A percentile compares a stretch with the other conserved stretches of the same genome.
Conservation (phyloP, 2,888 invertebrate genomes). For the Eupithecia tripunctaria region DNA sequence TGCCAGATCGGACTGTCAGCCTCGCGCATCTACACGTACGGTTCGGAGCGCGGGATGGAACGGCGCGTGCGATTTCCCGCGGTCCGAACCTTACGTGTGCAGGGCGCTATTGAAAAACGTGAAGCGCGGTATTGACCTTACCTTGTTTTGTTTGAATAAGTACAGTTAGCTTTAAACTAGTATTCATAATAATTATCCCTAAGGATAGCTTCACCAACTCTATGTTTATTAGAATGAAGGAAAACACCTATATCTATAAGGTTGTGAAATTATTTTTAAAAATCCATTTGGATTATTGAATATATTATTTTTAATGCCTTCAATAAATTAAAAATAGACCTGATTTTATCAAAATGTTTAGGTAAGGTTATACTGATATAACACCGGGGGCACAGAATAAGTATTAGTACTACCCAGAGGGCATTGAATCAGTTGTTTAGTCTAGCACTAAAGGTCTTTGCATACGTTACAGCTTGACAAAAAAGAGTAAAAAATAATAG, state of each 20-base stretch:
- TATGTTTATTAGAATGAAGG: neutral
- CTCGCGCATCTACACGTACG: too few relatives aligned
- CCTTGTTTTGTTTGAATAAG: slow-evolving; percentile 18
- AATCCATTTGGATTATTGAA: neutral
- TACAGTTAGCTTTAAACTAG: neutral
- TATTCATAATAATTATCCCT: neutral
- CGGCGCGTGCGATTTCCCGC: too few relatives aligned
- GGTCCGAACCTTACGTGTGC: too few relatives aligned
- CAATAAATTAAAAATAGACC: neutral
- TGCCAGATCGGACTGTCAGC: too few relatives aligned
- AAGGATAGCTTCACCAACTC: neutral
- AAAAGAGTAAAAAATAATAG: too few relatives aligned
- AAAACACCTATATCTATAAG: neutral
- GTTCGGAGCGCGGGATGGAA: too few relatives aligned
- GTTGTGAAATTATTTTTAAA: neutral
- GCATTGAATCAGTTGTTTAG: neutral
- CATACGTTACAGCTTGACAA: too few relatives aligned
- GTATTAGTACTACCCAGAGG: neutral
- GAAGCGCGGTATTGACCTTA: slow-evolving; percentile 38
- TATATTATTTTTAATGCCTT: neutral
- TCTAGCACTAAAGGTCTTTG: neutral
- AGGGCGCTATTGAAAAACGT: slow-evolving; percentile 54
- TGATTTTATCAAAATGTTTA: neutral
- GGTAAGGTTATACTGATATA: neutral
- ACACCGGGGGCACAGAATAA: neutral